Conservation (phyloP, 2,797 vertebrate species). For the Acridotheres tristis region DNA sequence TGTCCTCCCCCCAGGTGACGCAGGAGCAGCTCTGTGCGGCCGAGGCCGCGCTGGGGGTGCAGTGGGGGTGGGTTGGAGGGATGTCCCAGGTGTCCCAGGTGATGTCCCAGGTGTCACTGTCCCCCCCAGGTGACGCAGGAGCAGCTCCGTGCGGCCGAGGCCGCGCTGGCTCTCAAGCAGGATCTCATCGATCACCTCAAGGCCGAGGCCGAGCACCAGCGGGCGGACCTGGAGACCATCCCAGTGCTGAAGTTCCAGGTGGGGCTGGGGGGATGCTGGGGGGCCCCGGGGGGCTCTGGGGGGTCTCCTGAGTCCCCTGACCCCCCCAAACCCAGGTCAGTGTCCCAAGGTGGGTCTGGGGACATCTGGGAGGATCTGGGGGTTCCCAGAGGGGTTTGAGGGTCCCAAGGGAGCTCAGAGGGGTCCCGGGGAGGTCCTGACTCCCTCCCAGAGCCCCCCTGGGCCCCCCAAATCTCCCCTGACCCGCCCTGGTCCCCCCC, state of each 20-base stretch:
- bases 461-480: background rate
- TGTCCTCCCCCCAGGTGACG: no score
- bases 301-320: background rate
- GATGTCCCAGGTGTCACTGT: background rate
- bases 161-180: background rate
- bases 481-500: background rate
- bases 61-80: no score
- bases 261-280: background rate
- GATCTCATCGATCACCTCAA: background rate
- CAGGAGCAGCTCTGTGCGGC: no score
- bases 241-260: background rate
- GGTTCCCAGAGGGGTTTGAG: background rate
- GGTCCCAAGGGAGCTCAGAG: background rate
- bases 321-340: background rate
- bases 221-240: background rate
- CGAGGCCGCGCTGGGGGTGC: no score
- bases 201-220: background rate
- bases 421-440: background rate
- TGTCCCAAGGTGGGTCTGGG: no score
- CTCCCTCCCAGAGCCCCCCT: background rate
- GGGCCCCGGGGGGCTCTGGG: no score
- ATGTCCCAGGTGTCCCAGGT: background rate
- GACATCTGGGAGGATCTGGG: background rate
- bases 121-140: background rate
- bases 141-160: background rate